A percentile compares a stretch with the other conserved stretches of the same genome.
Conservation (phyloP, 1,140 invertebrate genomes). For the Papilio polytes region DNA sequence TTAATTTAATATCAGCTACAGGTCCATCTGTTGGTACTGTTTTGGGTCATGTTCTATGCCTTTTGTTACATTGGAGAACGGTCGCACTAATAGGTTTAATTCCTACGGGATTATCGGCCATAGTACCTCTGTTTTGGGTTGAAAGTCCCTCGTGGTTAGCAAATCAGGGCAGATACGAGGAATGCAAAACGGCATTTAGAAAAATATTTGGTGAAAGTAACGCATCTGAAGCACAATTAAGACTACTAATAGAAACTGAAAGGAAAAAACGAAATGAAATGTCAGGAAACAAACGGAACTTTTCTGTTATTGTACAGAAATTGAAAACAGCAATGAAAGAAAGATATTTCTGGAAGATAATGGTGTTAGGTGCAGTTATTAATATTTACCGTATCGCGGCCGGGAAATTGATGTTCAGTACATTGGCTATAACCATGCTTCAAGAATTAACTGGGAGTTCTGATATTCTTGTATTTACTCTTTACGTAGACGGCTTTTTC, state of each 20-base stretch:
- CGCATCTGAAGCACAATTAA: slow-evolving; percentile 44
- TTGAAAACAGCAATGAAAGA: neutral
- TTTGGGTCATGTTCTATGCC: slow-evolving; percentile 42
- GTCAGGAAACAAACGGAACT: neutral
- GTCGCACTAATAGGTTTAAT: slow-evolving; percentile 40
- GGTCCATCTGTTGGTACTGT: slow-evolving; percentile 40
- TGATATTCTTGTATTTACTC: slow-evolving; percentile 41
- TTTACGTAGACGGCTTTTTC: slow-evolving; percentile 43
- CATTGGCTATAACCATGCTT: slow-evolving; percentile 46
- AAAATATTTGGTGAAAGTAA: slow-evolving; percentile 41
- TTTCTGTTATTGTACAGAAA: neutral
- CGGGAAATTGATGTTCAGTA: slow-evolving; percentile 42
- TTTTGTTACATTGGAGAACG: slow-evolving; percentile 37
- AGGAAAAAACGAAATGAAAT: slow-evolving; percentile 25
- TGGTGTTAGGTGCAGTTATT: slow-evolving; percentile 22
- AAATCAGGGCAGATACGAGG: slow-evolving; percentile 43
- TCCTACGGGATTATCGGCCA: slow-evolving; percentile 20
- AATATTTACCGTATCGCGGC: slow-evolving; percentile 41
- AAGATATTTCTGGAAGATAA: slow-evolving; percentile 43
- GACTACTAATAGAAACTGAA: slow-evolving; percentile 40
- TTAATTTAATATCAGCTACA: slow-evolving; percentile 42
- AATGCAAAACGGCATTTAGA: slow-evolving; percentile 44
- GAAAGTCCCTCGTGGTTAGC: slow-evolving; percentile 52
- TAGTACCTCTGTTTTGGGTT: slow-evolving; percentile 42
- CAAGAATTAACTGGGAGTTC: slow-evolving; percentile 46